Conservation (phyloP, 2,797 vertebrate genomes). For the Microcaecilia unicolor region DNA sequence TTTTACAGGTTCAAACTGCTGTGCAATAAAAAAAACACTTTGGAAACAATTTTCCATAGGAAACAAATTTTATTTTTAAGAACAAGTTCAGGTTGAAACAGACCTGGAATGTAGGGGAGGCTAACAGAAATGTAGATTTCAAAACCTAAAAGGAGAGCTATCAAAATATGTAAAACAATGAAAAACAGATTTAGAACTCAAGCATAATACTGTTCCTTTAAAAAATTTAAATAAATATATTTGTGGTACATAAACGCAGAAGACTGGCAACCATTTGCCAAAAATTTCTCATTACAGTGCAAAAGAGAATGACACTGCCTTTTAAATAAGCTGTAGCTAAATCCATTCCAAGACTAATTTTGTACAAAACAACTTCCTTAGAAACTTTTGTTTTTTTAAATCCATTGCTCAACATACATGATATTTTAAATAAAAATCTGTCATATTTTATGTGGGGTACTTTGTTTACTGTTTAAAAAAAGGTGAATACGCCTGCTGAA, state of each 20-base stretch:
- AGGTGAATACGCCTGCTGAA: slow-evolving; percentile 97
- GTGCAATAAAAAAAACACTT: too few relatives aligned
- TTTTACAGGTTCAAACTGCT: too few relatives aligned
- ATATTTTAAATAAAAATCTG: slow-evolving; percentile 92
- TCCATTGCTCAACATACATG: slow-evolving; percentile 94
- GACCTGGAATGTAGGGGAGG: slow-evolving; percentile 97
- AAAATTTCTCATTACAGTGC: slow-evolving; percentile 85
- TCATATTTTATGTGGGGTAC: slow-evolving; percentile 54
- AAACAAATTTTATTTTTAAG: slow-evolving; percentile 99
- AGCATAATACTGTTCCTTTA: slow-evolving; percentile 96
- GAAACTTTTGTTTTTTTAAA: slow-evolving; percentile 98
- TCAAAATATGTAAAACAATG: slow-evolving; percentile 53
- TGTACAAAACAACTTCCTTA: slow-evolving; percentile 99
- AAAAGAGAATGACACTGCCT: slow-evolving; percentile 85
- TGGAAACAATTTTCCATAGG: slow-evolving; percentile 99
- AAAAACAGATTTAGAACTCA: slow-evolving; percentile 76
- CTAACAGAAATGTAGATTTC: slow-evolving; percentile 69
- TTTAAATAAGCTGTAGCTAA: slow-evolving; percentile 98
- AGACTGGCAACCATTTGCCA: slow-evolving; percentile 93
- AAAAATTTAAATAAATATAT: slow-evolving; percentile 98
- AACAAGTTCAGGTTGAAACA: slow-evolving; percentile 98
- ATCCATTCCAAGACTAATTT: slow-evolving; percentile 99
- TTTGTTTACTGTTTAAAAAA: slow-evolving; percentile 72
- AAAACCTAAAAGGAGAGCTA: slow-evolving; percentile 71
- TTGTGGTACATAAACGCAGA: slow-evolving; percentile 99